Evolutionary conservation across 2,888 invertebrate genomes (phyloP).

Genomic region (Apamea sordens): DNA sequence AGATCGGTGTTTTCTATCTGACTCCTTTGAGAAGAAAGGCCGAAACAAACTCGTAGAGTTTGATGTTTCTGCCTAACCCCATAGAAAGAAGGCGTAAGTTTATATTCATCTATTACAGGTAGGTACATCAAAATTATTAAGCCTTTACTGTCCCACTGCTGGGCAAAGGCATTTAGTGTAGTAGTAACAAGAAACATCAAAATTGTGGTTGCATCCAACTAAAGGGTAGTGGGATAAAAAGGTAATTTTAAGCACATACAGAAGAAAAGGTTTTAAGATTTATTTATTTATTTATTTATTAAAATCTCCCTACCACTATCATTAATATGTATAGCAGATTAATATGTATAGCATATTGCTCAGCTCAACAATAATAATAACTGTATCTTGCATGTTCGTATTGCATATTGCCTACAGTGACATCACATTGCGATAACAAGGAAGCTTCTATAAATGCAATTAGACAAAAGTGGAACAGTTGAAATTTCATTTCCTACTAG

Average conservation of each 20-base stretch:
- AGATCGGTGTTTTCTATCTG: too few species aligned
- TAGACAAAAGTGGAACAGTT: constrained; percentile 3
- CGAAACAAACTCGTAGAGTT: neutral
- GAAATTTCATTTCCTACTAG: neutral
- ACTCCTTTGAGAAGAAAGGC: too few species aligned
- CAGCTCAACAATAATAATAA: neutral
- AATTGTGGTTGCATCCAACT: neutral
- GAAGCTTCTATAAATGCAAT: neutral
- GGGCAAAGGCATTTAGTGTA: neutral
- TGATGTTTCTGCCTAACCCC: neutral
- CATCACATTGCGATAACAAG: constrained; percentile 5
- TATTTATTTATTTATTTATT: too few species aligned
- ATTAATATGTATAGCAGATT: too few species aligned
- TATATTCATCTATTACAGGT: neutral
- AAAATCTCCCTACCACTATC: too few species aligned
- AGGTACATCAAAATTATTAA: neutral
- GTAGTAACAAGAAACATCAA: neutral
- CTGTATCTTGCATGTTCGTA: neutral
- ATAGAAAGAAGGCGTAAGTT: too few species aligned
- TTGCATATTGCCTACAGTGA: constrained; percentile 10
- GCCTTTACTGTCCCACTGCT: neutral
- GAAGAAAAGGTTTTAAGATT: too few species aligned
- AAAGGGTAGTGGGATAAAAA: neutral
- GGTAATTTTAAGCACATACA: neutral
- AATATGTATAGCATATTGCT: too few species aligned